These are phyloP conservation scores for Eremobia ochroleuca DNA, from an alignment of 2,888 invertebrate species.

Conservation along the genomic window DNA sequence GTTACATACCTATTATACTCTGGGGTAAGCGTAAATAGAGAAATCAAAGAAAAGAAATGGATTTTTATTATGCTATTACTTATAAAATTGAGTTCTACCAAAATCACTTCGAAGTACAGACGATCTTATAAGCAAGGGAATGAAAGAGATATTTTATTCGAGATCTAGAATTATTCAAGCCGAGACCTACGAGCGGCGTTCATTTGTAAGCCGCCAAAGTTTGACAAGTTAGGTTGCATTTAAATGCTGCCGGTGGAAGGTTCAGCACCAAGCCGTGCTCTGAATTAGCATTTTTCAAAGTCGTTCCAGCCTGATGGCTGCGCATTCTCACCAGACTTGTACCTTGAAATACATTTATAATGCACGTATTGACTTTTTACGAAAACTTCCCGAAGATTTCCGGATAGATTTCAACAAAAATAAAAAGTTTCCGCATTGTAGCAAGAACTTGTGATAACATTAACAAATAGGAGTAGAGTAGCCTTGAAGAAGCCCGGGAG, in stretches of 20 bases:
- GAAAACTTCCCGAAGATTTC: constrained; percentile 53
- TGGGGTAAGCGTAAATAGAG: constrained; percentile 15
- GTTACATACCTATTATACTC: constrained; percentile 5
- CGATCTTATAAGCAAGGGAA: constrained; percentile 27
- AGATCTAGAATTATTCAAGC: constrained; percentile 62
- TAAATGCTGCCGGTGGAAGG: constrained; percentile 79
- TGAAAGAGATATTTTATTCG: constrained; percentile 50
- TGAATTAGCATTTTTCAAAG: constrained; percentile 84
- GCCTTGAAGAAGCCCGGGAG: constrained; percentile 48
- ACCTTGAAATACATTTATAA: constrained; percentile 26
- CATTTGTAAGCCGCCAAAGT: constrained; percentile 83
- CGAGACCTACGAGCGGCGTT: constrained; percentile 73
- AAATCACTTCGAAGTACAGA: constrained; percentile 22
- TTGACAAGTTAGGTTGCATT: constrained; percentile 87
- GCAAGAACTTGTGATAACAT: constrained; percentile 69
- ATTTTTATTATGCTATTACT: constrained; percentile 37
- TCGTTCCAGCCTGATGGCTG: constrained; percentile 75
- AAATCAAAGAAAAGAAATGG: constrained; percentile 30
- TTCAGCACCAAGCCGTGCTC: constrained; percentile 71
- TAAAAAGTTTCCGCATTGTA: constrained; percentile 71
- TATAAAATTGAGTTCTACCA: constrained; percentile 15
- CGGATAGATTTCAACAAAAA: constrained; percentile 65
- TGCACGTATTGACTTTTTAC: constrained; percentile 34
- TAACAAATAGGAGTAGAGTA: constrained; percentile 65
- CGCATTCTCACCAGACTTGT: constrained; percentile 58